phyloP scores from a whole-genome alignment of 2,888 invertebrate genomes.

The Pandemis corylana region DNA sequence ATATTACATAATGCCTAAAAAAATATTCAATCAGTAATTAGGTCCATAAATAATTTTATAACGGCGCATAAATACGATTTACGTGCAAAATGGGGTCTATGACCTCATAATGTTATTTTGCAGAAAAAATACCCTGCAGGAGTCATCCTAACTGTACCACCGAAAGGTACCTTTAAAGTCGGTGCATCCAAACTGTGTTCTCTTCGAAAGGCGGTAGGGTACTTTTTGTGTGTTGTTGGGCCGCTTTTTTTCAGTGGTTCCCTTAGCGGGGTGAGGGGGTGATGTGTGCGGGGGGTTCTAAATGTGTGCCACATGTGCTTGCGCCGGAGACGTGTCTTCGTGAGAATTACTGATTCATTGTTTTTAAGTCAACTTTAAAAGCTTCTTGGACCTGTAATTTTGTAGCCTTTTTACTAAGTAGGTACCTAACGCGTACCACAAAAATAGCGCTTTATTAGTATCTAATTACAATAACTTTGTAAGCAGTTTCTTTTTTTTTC shows the following conservation, averaged over 20 bases:
- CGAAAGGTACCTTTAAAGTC: constrained; percentile 31
- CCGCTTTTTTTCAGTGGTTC: constrained; percentile 75
- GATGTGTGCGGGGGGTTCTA: constrained; percentile 58
- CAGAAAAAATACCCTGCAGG: constrained; percentile 58
- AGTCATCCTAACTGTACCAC: constrained; percentile 49
- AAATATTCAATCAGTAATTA: too few relatives aligned
- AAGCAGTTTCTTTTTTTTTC: too few relatives aligned
- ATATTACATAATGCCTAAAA: too few relatives aligned
- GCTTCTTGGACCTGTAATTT: constrained; percentile 49
- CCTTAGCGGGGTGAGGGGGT: constrained; percentile 65
- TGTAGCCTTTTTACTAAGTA: constrained; percentile 2
- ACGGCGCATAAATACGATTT: constrained; percentile 30
- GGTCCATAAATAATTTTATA: too few relatives aligned
- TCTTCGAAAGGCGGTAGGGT: constrained; percentile 36
- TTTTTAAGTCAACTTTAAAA: constrained; percentile 56
- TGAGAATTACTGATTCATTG: constrained; percentile 81
- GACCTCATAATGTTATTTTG: constrained; percentile 55
- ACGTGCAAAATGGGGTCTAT: constrained; percentile 56
- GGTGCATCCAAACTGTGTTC: neutral
- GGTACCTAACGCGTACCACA: too few relatives aligned
- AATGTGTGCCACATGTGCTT: constrained; percentile 78
- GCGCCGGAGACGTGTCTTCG: constrained; percentile 65
- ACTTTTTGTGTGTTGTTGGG: constrained; percentile 53
- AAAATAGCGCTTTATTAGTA: too few relatives aligned
- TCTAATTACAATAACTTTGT: too few relatives aligned